Conservation (phyloP, 2,888 invertebrate species). For the Epinotia nisella region DNA sequence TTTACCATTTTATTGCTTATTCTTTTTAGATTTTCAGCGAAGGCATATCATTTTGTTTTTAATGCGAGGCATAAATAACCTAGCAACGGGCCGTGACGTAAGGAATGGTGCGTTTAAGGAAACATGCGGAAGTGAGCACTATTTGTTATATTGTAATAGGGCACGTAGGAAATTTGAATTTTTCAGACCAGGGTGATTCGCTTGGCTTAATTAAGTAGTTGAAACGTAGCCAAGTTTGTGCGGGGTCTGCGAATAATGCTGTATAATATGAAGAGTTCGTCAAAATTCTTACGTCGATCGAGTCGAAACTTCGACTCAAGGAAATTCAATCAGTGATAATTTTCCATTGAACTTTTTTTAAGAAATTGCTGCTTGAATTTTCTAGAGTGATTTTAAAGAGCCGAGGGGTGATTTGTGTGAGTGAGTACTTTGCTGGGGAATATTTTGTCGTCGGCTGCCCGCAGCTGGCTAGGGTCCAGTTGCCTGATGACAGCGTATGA, state of each 20-base stretch:
- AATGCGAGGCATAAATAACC: constrained; percentile 82
- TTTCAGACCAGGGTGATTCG: constrained; percentile 45
- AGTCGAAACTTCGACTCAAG: constrained; percentile 43
- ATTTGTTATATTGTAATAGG: constrained; percentile 61
- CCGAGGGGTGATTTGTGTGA: constrained; percentile 75
- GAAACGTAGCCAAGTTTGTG: constrained; percentile 48
- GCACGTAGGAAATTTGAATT: constrained; percentile 49
- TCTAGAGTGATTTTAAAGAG: constrained; percentile 78
- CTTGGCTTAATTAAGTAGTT: constrained; percentile 53
- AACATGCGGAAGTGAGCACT: constrained; percentile 74
- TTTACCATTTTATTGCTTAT: constrained; percentile 86
- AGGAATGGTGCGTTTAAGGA: constrained; percentile 78
- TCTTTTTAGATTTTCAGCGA: constrained; percentile 85
- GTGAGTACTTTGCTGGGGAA: constrained; percentile 81
- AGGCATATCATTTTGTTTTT: constrained; percentile 85
- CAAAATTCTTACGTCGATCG: constrained; percentile 32
- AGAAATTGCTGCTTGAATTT: constrained; percentile 72
- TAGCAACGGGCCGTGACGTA: constrained; percentile 75
- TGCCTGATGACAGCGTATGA: constrained; percentile 84
- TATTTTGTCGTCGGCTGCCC: constrained; percentile 80
- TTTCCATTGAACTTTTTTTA: constrained; percentile 53
- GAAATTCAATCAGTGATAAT: constrained; percentile 58
- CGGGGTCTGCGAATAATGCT: constrained; percentile 27
- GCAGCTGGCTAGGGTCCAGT: constrained; percentile 83
- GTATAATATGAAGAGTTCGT: constrained; percentile 32